These are phyloP conservation scores for Pagetopsis macropterus DNA, from an alignment of 2,797 vertebrate species.

Conservation along the genomic window DNA sequence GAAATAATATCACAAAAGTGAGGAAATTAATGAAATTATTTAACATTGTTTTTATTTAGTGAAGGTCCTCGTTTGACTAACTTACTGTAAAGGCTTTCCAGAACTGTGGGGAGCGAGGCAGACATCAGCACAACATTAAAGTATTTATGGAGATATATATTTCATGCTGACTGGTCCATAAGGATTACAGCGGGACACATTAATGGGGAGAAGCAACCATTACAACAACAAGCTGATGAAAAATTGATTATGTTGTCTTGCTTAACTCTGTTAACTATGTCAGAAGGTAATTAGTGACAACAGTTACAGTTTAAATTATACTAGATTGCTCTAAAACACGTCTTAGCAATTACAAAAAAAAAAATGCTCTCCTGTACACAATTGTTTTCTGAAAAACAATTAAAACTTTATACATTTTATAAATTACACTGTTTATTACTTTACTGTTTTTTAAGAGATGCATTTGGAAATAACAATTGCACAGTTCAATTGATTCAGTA, in stretches of 20 bases:
- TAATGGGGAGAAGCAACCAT: constrained; percentile 83
- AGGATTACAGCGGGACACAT: constrained; percentile 83
- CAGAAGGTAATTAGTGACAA: constrained; percentile 76
- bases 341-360: not conserved
- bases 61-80: constrained; percentile 30
- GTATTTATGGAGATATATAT: constrained; percentile 86
- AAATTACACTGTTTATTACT: constrained; percentile 18
- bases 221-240: constrained; percentile 84
- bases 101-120: constrained; percentile 66
- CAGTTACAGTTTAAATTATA: constrained; percentile 59
- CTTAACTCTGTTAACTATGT: constrained; percentile 81
- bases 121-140: constrained; percentile 79
- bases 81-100: constrained; percentile 34
- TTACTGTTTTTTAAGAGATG: constrained; percentile 8
- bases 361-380: constrained; percentile 10
- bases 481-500: constrained; percentile 18
- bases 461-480: constrained; percentile 27
- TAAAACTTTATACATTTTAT: constrained; percentile 3
- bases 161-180: constrained; percentile 86
- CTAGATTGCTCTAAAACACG: constrained; percentile 39
- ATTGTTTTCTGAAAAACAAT: constrained; percentile 12
- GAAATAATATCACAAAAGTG: constrained; percentile 11
- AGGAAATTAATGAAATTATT: constrained; percentile 25
- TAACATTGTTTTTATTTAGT: constrained; percentile 24
- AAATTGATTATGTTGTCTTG: constrained; percentile 82